Base-by-base conservation (phyloP, 2,113 vertebrate genomes). In the Notarius lentiginosus region DNA sequence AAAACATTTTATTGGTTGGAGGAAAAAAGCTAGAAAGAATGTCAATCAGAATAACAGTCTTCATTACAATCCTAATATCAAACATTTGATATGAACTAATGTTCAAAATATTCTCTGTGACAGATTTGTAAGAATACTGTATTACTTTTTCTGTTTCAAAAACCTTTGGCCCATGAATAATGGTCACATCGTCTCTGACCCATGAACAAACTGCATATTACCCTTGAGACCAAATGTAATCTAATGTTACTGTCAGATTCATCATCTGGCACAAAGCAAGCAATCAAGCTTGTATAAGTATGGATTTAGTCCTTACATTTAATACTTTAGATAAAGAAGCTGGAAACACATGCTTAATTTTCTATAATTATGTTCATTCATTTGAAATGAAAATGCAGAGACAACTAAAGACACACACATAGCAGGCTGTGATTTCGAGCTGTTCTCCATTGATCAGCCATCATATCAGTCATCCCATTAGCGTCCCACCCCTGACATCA, bases 381-480 rank as follows among this genome's bases (percentile, higher is more conserved):
- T 51, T 75, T 22, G 41, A 51, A 41, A 41, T 41, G 41, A 41
- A 41, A 41, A 41, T 70, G 30, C 17, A 1, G 41, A 34, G 10
- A 24, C 2, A 75, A 24, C 18, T 7, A 1, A 12, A 79, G 49
- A 34, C 84, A 85, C 53, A 51, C 12, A 79, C 24, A 27, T 24
- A 55, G 3, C 49, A n/a, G 49, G 55, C 55, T 12, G 55, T 56
- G 55, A 41, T 41, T 41, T 41, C 41, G 9, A 56, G 41, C 82
- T 58, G 56, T 81, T 86, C 79, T 68, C 41, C 73, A 84, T 84
- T 76, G 47, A 87, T 89, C 63, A 84, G 65, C 61, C 72, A 84
- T 88, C 83, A 51, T 61, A 90, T 91, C 86, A 90, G 79, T 87
- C 81, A 91, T 86, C 56, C 60, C 49, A 88, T 85, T 84, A 84